phyloP scores from a whole-genome alignment of 2,113 vertebrate genomes.

The Tylochromis polylepis region DNA sequence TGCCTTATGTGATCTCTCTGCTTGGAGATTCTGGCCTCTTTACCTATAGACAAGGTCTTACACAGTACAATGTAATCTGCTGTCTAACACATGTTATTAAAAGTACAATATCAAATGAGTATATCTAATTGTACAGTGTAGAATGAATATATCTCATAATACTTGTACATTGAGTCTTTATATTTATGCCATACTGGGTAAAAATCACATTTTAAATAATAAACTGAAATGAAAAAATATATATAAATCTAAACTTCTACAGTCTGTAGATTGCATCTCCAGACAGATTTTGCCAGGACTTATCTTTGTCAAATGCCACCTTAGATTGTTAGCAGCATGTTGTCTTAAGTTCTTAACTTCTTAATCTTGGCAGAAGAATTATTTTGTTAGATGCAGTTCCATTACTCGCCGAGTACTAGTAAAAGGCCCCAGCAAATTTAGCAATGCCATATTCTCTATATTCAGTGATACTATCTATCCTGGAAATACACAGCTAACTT shows the following conservation, averaged over 20 bases:
- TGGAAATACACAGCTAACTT: neutral
- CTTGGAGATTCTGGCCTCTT: neutral
- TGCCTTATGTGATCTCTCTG: too few species aligned
- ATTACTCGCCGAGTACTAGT: neutral
- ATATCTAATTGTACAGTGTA: neutral
- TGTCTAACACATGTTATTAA: neutral
- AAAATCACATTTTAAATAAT: neutral
- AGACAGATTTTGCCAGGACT: slow-evolving; percentile 25
- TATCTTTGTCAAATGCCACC: slow-evolving; percentile 56
- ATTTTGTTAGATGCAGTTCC: slow-evolving; percentile 14
- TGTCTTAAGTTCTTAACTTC: slow-evolving; percentile 20
- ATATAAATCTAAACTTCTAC: slow-evolving; percentile 11
- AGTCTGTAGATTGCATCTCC: slow-evolving; percentile 44
- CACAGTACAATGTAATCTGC: neutral
- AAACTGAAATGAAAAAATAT: neutral
- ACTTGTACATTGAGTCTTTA: neutral
- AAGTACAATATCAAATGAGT: neutral
- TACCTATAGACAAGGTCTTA: neutral
- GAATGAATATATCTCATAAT: neutral
- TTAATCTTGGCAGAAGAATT: neutral
- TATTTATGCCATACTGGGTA: neutral
- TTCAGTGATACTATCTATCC: neutral
- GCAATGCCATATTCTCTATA: neutral
- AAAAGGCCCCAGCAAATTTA: slow-evolving; percentile 14
- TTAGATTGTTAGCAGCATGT: slow-evolving; percentile 17